These are phyloP conservation scores for Carposina sasakii DNA, from an alignment of 1,140 invertebrate species.

Conservation along the genomic window DNA sequence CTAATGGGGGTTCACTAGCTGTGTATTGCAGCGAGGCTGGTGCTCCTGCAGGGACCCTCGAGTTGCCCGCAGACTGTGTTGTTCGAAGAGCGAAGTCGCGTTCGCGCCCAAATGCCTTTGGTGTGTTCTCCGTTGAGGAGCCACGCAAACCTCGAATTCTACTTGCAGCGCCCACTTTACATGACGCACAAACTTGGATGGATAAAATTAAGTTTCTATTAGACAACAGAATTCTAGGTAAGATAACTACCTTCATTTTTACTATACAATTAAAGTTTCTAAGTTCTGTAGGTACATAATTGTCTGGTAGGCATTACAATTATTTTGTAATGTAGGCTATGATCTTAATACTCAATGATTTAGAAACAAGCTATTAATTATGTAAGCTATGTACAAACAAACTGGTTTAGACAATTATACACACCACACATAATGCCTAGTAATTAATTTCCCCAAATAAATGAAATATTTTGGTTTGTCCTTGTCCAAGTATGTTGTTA, in stretches of 20 bases:
- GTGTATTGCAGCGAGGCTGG: constrained; percentile 62
- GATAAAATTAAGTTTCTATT: constrained; percentile 54
- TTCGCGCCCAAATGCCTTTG: constrained; percentile 53
- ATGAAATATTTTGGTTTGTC: too few species aligned
- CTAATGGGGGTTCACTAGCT: constrained; percentile 47
- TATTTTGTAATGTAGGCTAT: too few species aligned
- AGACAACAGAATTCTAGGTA: constrained; percentile 44
- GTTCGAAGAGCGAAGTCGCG: constrained; percentile 58
- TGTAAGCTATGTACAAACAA: too few species aligned
- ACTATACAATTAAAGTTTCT: too few species aligned
- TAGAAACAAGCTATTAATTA: too few species aligned
- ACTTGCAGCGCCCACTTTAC: constrained; percentile 42
- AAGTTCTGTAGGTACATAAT: too few species aligned
- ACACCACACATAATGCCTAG: too few species aligned
- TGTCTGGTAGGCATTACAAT: too few species aligned
- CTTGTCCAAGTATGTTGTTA: too few species aligned
- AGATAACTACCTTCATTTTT: constrained; percentile 45
- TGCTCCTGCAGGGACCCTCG: constrained; percentile 49
- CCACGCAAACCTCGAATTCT: constrained; percentile 52
- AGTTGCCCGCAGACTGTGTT: constrained; percentile 44
- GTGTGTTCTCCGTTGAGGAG: constrained; percentile 50
- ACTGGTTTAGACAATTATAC: too few species aligned
- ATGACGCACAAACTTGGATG: constrained; percentile 60
- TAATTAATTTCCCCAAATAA: too few species aligned
- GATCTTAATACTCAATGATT: too few species aligned